Evolutionary conservation across 37 sponge, comb jelly and placozoan genomes (phyloP).

Genomic region (Hexactinellida sp.): DNA sequence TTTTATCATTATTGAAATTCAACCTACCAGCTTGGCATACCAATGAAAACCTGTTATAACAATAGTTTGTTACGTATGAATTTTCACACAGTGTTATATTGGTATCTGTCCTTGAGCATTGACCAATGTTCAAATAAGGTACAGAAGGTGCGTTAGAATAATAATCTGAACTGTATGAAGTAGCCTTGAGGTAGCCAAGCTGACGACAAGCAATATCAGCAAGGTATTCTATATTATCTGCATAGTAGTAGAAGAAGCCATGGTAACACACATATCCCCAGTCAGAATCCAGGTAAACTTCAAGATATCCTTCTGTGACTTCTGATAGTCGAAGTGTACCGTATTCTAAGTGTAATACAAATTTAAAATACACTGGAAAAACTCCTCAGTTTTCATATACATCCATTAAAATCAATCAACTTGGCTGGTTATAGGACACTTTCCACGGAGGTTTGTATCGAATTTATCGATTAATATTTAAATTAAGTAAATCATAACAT

Average conservation of each 20-base stretch:
- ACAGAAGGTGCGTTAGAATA: no score
- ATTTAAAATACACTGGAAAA: not conserved
- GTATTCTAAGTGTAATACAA: not conserved
- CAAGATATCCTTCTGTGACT: not conserved
- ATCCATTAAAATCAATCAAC: no score
- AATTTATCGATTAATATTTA: no score
- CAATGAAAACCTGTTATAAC: not conserved
- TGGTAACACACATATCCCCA: not conserved
- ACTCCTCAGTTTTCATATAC: no score
- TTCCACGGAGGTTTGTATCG: no score
- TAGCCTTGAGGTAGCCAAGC: not conserved
- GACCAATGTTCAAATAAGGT: not conserved
- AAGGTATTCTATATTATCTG: not conserved
- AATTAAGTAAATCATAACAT: no score
- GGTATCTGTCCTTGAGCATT: not conserved
- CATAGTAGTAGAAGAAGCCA: not conserved
- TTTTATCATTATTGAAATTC: no score
- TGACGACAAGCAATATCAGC: not conserved
- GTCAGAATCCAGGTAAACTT: no score
- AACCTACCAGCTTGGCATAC: not conserved
- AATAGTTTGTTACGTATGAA: not conserved
- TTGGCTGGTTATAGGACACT: no score
- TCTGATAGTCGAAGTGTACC: not conserved
- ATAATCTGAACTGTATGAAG: not conserved
- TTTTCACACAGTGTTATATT: not conserved